A percentile compares a stretch with the other conserved stretches of the same genome.
Conservation (phyloP, 2,888 invertebrate genomes). For the Seira sanloemensis region DNA sequence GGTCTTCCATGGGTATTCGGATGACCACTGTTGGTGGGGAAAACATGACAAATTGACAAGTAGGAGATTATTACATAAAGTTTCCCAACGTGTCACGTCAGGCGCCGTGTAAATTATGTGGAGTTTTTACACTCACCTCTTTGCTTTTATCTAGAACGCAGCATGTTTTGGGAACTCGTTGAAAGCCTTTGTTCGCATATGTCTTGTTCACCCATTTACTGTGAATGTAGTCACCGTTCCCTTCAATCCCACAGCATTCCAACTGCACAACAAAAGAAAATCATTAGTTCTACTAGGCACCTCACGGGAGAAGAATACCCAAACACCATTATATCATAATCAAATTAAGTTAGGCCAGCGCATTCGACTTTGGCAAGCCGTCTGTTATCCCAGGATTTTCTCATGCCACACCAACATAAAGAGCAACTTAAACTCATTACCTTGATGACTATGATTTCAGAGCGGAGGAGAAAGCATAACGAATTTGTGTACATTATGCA, state of each 20-base stretch:
- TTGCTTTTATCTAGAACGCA: conserved; percentile 71
- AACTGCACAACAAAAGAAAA: conserved; percentile 55
- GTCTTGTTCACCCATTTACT: conserved; percentile 77
- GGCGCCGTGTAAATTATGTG: conserved; percentile 8
- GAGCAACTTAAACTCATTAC: not conserved
- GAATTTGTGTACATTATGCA: not conserved
- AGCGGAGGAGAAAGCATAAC: not conserved
- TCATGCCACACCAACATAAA: not conserved
- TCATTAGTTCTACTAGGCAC: no score
- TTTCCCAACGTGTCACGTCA: not conserved
- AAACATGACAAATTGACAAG: conserved; percentile 7
- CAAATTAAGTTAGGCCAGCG: not conserved
- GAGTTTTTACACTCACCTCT: conserved; percentile 39
- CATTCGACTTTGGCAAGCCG: not conserved
- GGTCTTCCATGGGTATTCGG: conserved; percentile 73
- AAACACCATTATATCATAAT: not conserved
- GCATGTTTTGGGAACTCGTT: conserved; percentile 74
- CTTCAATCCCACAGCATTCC: conserved; percentile 77
- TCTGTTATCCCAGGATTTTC: not conserved
- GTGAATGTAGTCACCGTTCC: conserved; percentile 76
- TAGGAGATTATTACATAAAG: conserved; percentile 13
- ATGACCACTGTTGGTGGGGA: conserved; percentile 63
- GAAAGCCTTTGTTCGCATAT: conserved; percentile 72
- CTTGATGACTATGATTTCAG: not conserved
- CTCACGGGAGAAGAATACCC: not conserved